phyloP scores from a whole-genome alignment of 2,113 vertebrate species.

The Eupsittula cactorum region DNA sequence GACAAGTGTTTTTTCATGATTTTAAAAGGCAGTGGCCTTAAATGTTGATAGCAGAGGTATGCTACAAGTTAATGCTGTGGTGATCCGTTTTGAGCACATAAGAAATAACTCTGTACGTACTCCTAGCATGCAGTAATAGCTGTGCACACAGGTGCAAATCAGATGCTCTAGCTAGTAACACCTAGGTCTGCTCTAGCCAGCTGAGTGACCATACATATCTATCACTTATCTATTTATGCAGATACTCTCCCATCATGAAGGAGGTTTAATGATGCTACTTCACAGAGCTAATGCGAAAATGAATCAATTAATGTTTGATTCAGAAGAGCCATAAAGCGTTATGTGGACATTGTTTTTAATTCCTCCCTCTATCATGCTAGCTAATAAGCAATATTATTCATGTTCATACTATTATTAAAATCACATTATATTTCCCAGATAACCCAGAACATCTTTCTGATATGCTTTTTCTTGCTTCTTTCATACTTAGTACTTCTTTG shows the following conservation, averaged over 20 bases:
- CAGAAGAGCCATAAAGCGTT: slow-evolving; percentile 4
- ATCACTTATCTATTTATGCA: not conserved
- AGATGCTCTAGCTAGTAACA: not conserved
- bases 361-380: not conserved
- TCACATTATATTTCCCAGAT: not conserved
- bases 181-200: not conserved
- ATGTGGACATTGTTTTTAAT: slow-evolving; percentile 15
- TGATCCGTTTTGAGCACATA: not conserved
- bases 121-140: not conserved
- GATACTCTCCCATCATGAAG: slow-evolving; percentile 17
- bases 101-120: not conserved
- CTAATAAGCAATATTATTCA: slow-evolving; percentile 19
- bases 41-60: not conserved
- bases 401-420: slow-evolving; percentile 5
- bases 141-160: not conserved
- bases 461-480: not conserved
- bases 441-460: not conserved
- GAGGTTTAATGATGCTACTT: slow-evolving; percentile 45
- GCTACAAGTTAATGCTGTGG: not conserved
- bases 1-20: not conserved
- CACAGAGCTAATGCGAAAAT: slow-evolving; percentile 35
- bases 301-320: slow-evolving; percentile 37
- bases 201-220: slow-evolving; percentile 38
- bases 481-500: not conserved
- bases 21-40: not conserved